phyloP scores from a whole-genome alignment of 2,113 vertebrate species.

The Hylia prasina region DNA sequence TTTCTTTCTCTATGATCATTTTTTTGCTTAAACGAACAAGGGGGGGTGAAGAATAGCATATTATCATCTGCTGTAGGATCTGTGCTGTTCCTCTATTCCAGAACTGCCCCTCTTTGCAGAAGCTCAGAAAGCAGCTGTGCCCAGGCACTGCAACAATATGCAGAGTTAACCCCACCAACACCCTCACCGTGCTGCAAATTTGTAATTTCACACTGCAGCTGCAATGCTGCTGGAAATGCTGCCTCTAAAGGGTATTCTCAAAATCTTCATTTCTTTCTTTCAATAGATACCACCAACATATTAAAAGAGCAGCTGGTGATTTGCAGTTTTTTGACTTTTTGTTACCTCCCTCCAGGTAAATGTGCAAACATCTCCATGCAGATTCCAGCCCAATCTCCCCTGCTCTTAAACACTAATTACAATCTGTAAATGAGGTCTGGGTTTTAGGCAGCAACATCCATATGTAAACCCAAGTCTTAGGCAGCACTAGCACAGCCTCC shows the following conservation, averaged over 20 bases:
- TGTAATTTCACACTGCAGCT: not conserved
- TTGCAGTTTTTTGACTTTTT: not conserved
- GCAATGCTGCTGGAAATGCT: not conserved
- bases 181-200: accelerated
- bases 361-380: not conserved
- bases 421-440: not conserved
- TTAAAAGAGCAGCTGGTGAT: not conserved
- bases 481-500: not conserved
- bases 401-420: not conserved
- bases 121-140: not conserved
- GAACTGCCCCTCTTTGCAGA: not conserved
- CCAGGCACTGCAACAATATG: not conserved
- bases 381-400: not conserved
- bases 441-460: not conserved
- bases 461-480: not conserved
- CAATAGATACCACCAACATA: not conserved
- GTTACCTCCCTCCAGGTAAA: not conserved
- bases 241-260: not conserved
- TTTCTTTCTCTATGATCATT: not conserved
- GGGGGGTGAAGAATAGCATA: not conserved
- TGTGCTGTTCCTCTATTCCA: not conserved
- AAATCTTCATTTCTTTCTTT: not conserved
- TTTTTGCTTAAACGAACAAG: not conserved
- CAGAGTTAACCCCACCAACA: not conserved
- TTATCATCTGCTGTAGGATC: not conserved